Evolutionary conservation across 2,797 vertebrate species (phyloP).

Genomic region (Enteromius fasciolatus): DNA sequence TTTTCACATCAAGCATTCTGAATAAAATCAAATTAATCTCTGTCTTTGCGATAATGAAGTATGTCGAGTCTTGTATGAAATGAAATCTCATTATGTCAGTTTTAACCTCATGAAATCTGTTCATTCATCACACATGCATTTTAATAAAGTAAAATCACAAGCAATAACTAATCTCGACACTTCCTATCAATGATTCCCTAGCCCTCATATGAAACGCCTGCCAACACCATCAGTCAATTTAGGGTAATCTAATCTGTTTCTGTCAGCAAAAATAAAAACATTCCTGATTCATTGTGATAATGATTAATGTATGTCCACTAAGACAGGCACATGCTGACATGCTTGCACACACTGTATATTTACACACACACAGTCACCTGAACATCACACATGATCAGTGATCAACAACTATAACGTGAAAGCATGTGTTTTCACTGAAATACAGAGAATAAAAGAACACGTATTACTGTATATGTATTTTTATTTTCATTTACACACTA

Average conservation of each 20-base stretch:
- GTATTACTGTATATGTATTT: not conserved
- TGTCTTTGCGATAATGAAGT: constrained; percentile 22
- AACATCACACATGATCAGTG: not conserved
- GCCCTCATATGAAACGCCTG: constrained; percentile 38
- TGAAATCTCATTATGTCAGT: constrained; percentile 40
- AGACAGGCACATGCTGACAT: not conserved
- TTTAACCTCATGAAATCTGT: constrained; percentile 43
- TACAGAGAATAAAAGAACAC: not conserved
- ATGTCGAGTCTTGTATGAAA: constrained; percentile 17
- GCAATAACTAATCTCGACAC: constrained; percentile 44
- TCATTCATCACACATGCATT: constrained; percentile 39
- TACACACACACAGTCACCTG: not conserved
- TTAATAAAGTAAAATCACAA: constrained; percentile 40
- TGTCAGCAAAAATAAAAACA: constrained; percentile 46
- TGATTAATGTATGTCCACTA: constrained; percentile 39
- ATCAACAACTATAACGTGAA: no score
- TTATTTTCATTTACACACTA: not conserved
- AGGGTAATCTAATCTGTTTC: constrained; percentile 48
- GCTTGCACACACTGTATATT: not conserved
- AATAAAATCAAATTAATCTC: constrained; percentile 23
- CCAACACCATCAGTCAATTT: constrained; percentile 49
- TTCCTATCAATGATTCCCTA: constrained; percentile 26
- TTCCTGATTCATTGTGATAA: constrained; percentile 31
- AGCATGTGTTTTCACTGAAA: not conserved
- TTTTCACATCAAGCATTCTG: not conserved